Conservation (phyloP, 2,797 vertebrate species). For the Mycteria americana region DNA sequence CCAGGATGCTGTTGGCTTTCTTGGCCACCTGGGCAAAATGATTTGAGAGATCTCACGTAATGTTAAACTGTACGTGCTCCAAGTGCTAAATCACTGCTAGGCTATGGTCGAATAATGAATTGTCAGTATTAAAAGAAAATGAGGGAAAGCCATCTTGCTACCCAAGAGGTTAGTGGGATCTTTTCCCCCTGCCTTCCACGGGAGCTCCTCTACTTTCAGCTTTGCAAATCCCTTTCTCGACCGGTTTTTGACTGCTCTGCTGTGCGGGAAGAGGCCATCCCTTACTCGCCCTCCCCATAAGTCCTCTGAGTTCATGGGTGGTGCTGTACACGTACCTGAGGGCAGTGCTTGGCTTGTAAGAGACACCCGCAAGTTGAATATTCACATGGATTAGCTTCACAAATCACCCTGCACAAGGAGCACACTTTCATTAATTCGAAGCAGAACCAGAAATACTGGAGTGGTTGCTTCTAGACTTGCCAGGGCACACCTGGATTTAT, state of each 20-base stretch:
- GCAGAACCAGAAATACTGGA: slow-evolving; percentile 17
- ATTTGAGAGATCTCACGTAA: not conserved
- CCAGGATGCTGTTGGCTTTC: too few relatives aligned
- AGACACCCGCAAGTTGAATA: not conserved
- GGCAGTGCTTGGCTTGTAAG: not conserved
- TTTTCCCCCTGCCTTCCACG: rapidly evolving
- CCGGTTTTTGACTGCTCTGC: not conserved
- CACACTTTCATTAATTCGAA: not conserved
- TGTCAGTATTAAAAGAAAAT: not conserved
- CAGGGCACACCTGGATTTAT: not conserved
- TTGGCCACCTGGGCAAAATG: too few relatives aligned
- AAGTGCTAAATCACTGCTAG: not conserved
- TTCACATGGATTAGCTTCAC: not conserved
- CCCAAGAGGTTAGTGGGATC: not conserved
- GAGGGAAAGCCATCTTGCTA: not conserved
- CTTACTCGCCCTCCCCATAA: not conserved
- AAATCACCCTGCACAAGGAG: not conserved
- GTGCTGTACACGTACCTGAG: not conserved
- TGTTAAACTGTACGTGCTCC: rapidly evolving
- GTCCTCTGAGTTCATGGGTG: not conserved
- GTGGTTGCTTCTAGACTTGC: not conserved
- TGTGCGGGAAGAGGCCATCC: not conserved
- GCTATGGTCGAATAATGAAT: not conserved
- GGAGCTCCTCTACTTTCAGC: not conserved
- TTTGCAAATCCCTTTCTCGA: not conserved